phyloP scores from a whole-genome alignment of 2,113 vertebrate genomes.

The Poeciliopsis prolifica region DNA sequence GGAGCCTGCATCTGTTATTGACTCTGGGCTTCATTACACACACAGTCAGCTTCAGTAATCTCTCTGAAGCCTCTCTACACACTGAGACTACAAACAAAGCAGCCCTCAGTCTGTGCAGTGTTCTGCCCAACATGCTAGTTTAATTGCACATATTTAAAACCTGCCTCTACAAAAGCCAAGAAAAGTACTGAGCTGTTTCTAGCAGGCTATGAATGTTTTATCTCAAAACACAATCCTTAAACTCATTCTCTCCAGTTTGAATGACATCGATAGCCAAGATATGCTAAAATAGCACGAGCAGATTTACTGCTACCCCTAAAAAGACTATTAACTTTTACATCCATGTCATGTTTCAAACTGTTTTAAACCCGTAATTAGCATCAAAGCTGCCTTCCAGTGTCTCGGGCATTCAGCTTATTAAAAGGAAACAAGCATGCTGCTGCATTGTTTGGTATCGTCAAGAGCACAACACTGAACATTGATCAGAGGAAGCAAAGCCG shows the following conservation, averaged over 20 bases:
- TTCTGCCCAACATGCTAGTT: slow-evolving; percentile 43
- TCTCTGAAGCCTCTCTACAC: slow-evolving; percentile 69
- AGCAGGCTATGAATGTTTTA: slow-evolving; percentile 27
- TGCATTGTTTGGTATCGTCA: no score
- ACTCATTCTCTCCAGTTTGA: neutral
- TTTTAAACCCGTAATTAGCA: neutral
- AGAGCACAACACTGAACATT: no score
- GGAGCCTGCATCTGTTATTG: slow-evolving; percentile 73
- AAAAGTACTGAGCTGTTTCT: neutral
- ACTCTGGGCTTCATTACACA: slow-evolving; percentile 76
- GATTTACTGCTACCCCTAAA: neutral
- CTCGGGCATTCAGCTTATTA: no score
- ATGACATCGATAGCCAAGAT: neutral
- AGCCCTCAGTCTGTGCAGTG: slow-evolving; percentile 61
- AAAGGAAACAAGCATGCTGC: no score
- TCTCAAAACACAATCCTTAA: slow-evolving; percentile 29
- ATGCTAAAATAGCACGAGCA: neutral
- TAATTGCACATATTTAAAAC: slow-evolving; percentile 50
- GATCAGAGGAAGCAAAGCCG: no score
- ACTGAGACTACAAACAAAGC: slow-evolving; percentile 67
- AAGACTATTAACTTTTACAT: neutral
- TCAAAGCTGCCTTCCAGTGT: neutral
- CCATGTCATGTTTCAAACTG: neutral
- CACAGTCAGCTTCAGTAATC: slow-evolving; percentile 77
- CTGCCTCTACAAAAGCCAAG: slow-evolving; percentile 21